Evolutionary conservation across 2,113 vertebrate species (phyloP).

Genomic region (Phalacrocorax aristotelis): DNA sequence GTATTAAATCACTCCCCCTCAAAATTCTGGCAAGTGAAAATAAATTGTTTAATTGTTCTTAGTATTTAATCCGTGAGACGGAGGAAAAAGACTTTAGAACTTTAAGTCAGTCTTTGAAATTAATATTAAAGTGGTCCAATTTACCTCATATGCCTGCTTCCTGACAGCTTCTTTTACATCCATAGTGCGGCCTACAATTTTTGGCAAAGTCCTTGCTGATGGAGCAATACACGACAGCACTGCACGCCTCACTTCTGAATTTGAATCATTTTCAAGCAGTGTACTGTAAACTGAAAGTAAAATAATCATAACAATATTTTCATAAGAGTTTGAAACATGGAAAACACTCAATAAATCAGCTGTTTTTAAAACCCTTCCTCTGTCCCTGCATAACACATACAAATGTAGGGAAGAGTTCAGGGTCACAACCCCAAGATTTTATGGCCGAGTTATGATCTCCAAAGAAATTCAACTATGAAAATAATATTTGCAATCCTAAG

Average conservation of each 20-base stretch:
- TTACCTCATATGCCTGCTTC: conserved; percentile 91
- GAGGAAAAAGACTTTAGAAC: not conserved
- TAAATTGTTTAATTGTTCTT: not conserved
- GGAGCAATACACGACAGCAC: conserved; percentile 92
- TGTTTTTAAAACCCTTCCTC: not conserved
- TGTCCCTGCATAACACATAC: not conserved
- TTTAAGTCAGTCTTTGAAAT: not conserved
- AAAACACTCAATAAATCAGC: not conserved
- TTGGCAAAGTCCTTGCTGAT: conserved; percentile 83
- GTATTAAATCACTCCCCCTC: not conserved
- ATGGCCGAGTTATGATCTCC: not conserved
- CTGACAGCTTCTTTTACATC: conserved; percentile 92
- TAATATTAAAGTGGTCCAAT: not conserved
- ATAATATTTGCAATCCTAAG: not conserved
- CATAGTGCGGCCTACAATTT: conserved; percentile 87
- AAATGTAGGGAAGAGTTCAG: not conserved
- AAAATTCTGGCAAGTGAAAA: not conserved
- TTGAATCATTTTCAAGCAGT: conserved; percentile 90
- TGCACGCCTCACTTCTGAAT: conserved; percentile 90
- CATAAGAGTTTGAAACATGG: not conserved
- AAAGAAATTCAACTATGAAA: not conserved
- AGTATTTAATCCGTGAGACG: not conserved
- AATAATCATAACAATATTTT: not conserved
- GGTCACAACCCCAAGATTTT: not conserved
- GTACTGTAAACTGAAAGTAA: conserved; percentile 81